Base-by-base conservation (phyloP, 1,140 invertebrate species). In the Cotesia glomerata region DNA sequence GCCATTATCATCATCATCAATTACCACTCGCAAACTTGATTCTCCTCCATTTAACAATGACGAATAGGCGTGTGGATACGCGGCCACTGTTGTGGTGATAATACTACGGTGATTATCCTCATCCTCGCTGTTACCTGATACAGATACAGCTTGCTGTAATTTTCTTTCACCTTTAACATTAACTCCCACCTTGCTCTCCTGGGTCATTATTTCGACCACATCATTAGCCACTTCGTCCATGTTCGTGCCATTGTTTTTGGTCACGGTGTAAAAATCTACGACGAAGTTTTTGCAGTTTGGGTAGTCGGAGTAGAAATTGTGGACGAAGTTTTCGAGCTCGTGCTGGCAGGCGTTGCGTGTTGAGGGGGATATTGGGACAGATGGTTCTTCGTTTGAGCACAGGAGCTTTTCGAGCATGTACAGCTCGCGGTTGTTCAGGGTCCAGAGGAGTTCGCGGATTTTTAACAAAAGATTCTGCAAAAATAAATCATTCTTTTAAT, bases 361-460 rank as follows among this genome's bases (percentile, higher is more conserved):
- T 64, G 85, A 88, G 79, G 76, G 86, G 5, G 75, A 82, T 71
- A 71, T 84, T 69, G 75, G 88, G 81, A 74, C 88, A 69, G 75
- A 87, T 69, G 87, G 91, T 70, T 97, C 95, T 80, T 98, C 96
- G 75, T 94, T 93, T 72, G 95, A 97, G 82, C 97, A 98, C 8
- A 98, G 86, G 62, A 97, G 85, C 78, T 95, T 93, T 83, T 98
- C 96, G 36, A 98, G 84, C 71, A 93, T 92, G 79, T 91, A 90
- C 58, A 98, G 86, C 86, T 98, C 97, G 36, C 91, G 89, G 51
- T 92, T 90, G 78, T 93, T 95, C 74, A 98, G 85, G 1, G 95
- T 97, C 91, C 94, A 94, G 26, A 98, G 87, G 34, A 98, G 88
- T 79, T 98, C 96, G 52, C 95, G 89, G 74, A 97, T 96, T 88